Base-by-base conservation (phyloP, 64 coral and sea anemone genomes). In the Anthopleura sola region DNA sequence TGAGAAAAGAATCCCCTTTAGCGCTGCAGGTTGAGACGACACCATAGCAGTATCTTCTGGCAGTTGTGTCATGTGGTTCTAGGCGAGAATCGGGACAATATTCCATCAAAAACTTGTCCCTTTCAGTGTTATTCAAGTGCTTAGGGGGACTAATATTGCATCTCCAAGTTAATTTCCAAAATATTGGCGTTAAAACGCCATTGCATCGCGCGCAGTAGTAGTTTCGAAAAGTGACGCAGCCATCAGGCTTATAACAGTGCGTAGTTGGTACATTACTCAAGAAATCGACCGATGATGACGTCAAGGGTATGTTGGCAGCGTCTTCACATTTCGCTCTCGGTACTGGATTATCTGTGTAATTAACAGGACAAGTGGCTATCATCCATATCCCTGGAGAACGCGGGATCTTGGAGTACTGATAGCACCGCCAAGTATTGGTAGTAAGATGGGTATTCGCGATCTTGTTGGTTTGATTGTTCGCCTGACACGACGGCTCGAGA, bases 111-210 rank as follows among this genome's bases (percentile, higher is more conserved):
- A 92, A 96, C 78, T 90, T 68, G 0, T 78, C 81, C 60, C 55
- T 86, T 13, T 96, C 36, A 7, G 37, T 83, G 4, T 49, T 11
- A 9, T 60, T 96, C 74, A 86, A 87, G 15, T 80, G 53, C 2
- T 75, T 60, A 8, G 94, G 90, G 11, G 94, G 90, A 58, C 81
- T 86, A 17, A 92, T 92, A 55, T 96, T 87, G 58, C 94, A 96
- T 37, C 87, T 60, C 88, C 91, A 92, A 51, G 29, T 75, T 33
- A 96, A 26, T 23, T 69, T 49, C 94, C 94, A 96, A 24, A 83
- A 86, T 44, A 24, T 18, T 12, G 34, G 7, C 24, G 16, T 1
- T 0, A 0, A 0, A 10, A 84, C 71, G 11, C 24, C 36, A 58
- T 92, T 92, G 58, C 94, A 96, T 55, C 33, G 7, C 3, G 83